Evolutionary conservation across 2,797 vertebrate genomes (phyloP), one percentile per base, ranked within the genome.

Genomic region (Picus viridis): DNA sequence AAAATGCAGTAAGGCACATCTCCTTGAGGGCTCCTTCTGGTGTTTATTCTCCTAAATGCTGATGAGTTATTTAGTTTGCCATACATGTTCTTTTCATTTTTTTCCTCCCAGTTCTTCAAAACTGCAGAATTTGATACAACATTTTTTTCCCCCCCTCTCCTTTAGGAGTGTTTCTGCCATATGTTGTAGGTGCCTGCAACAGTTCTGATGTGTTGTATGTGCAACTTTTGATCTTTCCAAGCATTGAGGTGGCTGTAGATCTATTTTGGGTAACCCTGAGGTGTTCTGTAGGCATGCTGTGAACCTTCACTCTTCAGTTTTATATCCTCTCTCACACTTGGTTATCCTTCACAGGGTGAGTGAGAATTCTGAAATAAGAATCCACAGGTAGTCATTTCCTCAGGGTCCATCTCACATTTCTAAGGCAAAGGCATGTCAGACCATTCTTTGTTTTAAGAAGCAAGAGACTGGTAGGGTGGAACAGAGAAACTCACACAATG

Each of bases 41-140:
- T 89, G 73, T 93, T 86, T 88, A 32, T 86, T 86, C 41, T 75
- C 57, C 39, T 22, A 77, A 93, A 83, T 73, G 53, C 15, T 79
- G 74, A 90, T 67, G 81, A 81, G 56, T 72, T 83, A 58, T 72
- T 90, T 88, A 63, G 64, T 83, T 83, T 83, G 7, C 19, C 32
- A 32, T 73, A 23, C 2, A 51, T 24, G 23, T 23, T 51, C 39
- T 8, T 2, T 47, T 36, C 36, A 36, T 36, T 54, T 51, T 51
- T 69, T 76, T 59, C 53, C 14, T 39, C 34, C 45, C 10, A 63
- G 2, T 14, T 51, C 32, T 76, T 90, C n/a, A 90, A 73, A 84
- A 8, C 7, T 1, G 6, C 49, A 26, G 26, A 12, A 19, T 59
- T 86, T 65, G 39, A 24, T 29, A 6, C 9, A 39, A 4, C n/a